A percentile compares a stretch with the other conserved stretches of the same genome.
These are phyloP conservation scores for Siniperca obscura DNA, from an alignment of 2,797 vertebrate species.

Conservation along the genomic window DNA sequence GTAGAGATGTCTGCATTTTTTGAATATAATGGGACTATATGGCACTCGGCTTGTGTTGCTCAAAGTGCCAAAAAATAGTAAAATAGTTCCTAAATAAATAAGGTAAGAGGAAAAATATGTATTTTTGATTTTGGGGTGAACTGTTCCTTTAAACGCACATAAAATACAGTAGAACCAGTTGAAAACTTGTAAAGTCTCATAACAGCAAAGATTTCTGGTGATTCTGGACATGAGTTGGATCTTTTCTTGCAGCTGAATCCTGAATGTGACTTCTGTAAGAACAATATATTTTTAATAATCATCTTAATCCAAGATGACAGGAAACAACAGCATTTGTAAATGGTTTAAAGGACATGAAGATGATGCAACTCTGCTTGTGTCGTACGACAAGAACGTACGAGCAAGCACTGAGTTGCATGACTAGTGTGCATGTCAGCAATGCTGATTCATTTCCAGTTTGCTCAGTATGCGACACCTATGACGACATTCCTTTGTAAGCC, in stretches of 20 bases:
- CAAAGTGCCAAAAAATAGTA: no score
- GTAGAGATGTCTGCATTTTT: no score
- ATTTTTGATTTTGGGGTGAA: no score
- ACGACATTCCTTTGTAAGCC: not conserved
- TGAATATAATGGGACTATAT: no score
- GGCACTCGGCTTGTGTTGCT: no score
- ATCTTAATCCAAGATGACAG: not conserved
- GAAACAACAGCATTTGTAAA: not conserved
- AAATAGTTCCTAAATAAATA: no score
- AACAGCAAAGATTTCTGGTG: not conserved
- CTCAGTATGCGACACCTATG: not conserved
- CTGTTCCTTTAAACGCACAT: not conserved
- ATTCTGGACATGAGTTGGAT: not conserved
- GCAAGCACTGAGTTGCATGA: not conserved
- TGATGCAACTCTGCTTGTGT: not conserved
- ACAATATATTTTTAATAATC: not conserved
- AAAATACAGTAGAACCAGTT: not conserved
- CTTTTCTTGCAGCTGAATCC: not conserved
- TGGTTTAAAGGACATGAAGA: not conserved
- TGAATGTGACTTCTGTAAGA: not conserved
- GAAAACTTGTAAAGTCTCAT: not conserved
- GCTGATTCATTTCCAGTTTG: conserved; percentile 20
- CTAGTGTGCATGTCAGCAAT: not conserved
- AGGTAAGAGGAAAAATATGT: no score
- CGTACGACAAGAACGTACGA: not conserved